These are phyloP conservation scores for Cryptoprocta ferox DNA, from an alignment of 2,797 vertebrate genomes.

Conservation along the genomic window DNA sequence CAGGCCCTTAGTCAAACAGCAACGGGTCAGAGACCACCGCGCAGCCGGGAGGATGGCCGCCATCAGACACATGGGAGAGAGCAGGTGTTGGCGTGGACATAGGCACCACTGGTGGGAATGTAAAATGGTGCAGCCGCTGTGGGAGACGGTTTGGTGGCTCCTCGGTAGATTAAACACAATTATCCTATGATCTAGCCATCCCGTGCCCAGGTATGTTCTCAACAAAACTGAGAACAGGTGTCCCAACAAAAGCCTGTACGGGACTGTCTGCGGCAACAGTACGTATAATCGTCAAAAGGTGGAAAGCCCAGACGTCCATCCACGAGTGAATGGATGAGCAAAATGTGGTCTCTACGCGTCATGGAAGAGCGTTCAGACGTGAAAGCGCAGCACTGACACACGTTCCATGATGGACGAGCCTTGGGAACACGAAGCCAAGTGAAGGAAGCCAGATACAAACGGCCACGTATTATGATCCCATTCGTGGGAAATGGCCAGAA, in stretches of 20 bases:
- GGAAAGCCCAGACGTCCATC: neutral
- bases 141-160: neutral
- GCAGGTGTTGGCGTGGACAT: neutral
- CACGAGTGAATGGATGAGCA: neutral
- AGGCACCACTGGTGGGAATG: fast-evolving
- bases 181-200: neutral
- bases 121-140: fast-evolving
- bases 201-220: neutral
- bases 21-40: neutral
- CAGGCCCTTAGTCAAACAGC: no score
- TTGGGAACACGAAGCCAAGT: neutral
- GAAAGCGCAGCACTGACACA: neutral
- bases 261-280: neutral
- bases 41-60: no score
- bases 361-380: neutral
- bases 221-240: constrained; percentile 19
- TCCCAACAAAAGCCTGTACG: neutral
- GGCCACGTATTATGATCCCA: neutral
- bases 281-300: neutral
- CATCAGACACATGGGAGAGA: neutral
- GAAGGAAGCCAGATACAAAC: neutral
- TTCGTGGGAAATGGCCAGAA: no score
- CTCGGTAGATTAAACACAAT: neutral
- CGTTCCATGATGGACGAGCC: fast-evolving
- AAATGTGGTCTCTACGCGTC: neutral